Percentiles rank a stretch among this genome's conserved stretches.
Evolutionary conservation across 2,797 vertebrate genomes (phyloP).

Genomic region (Pseudochirops cupreus): DNA sequence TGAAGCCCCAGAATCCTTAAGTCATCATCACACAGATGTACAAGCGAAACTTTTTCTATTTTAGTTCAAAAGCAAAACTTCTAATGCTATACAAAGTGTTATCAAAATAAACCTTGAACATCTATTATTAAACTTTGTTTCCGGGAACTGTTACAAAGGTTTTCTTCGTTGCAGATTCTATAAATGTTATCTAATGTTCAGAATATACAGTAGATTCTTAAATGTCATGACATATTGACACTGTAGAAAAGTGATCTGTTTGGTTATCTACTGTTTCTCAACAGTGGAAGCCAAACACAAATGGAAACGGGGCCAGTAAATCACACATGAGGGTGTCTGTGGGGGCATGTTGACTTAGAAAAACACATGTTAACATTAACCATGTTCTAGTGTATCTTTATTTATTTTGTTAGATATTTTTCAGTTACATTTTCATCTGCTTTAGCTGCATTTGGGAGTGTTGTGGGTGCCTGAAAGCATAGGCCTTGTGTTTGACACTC

Average conservation of each 20-base stretch:
- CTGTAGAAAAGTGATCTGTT: neutral
- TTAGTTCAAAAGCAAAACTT: constrained; percentile 42
- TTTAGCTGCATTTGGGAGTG: neutral
- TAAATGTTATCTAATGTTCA: constrained; percentile 26
- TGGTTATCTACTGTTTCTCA: constrained; percentile 1
- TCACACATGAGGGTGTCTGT: neutral
- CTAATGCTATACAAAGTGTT: constrained; percentile 13
- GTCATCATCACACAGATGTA: neutral
- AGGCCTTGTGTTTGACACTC: neutral
- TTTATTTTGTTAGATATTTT: neutral
- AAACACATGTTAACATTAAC: neutral
- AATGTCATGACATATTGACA: constrained; percentile 22
- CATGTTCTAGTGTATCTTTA: neutral
- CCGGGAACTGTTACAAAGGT: neutral
- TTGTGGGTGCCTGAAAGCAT: neutral
- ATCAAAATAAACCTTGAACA: constrained; percentile 20
- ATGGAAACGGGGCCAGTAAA: neutral
- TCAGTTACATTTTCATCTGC: neutral
- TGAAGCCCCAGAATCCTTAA: constrained; percentile 21
- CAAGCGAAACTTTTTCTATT: constrained; percentile 31
- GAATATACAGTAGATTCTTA: neutral
- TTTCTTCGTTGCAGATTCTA: constrained; percentile 10
- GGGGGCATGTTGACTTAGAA: neutral
- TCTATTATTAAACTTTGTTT: constrained; percentile 29
- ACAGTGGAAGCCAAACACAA: neutral